These are phyloP conservation scores for Busseola fusca DNA, from an alignment of 2,888 invertebrate species.

Conservation along the genomic window DNA sequence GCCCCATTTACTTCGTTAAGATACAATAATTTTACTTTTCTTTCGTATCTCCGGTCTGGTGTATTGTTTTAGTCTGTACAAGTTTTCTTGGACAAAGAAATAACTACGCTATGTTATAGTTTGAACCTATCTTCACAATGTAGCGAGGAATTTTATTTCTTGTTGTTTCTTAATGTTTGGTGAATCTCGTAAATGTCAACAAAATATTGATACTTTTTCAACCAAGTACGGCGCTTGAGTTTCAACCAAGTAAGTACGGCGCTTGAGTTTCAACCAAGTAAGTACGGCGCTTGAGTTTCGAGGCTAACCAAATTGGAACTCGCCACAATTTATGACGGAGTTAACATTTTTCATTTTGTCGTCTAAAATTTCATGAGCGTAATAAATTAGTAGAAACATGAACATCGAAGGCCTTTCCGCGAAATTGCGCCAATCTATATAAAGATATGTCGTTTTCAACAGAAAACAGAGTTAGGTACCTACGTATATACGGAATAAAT, in stretches of 20 bases:
- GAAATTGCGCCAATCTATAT: conserved; percentile 37
- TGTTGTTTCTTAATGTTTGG: conserved; percentile 21
- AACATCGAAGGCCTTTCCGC: conserved; percentile 35
- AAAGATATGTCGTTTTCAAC: conserved; percentile 24
- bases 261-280: conserved; percentile 14
- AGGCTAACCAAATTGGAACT: conserved; percentile 52
- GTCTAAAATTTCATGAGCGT: conserved; percentile 55
- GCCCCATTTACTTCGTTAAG: conserved; percentile 79
- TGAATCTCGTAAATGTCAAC: conserved; percentile 36
- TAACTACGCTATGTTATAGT: conserved; percentile 10
- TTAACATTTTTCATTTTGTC: conserved; percentile 57
- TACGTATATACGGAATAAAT: conserved; percentile 14
- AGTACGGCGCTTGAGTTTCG: conserved; percentile 16
- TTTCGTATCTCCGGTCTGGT: conserved; percentile 63
- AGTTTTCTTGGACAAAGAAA: conserved; percentile 55
- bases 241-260: conserved; percentile 3
- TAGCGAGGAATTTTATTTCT: conserved; percentile 16
- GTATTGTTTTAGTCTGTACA: conserved; percentile 57
- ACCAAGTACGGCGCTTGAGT: conserved; percentile 5
- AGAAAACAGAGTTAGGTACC: conserved; percentile 13
- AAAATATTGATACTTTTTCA: conserved; percentile 26
- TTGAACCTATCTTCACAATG: conserved; percentile 17
- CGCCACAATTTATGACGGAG: conserved; percentile 46
- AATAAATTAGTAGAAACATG: conserved; percentile 55
- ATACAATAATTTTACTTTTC: conserved; percentile 73